Evolutionary conservation across 2,113 vertebrate genomes (phyloP).

Genomic region (Varanus salvator): DNA sequence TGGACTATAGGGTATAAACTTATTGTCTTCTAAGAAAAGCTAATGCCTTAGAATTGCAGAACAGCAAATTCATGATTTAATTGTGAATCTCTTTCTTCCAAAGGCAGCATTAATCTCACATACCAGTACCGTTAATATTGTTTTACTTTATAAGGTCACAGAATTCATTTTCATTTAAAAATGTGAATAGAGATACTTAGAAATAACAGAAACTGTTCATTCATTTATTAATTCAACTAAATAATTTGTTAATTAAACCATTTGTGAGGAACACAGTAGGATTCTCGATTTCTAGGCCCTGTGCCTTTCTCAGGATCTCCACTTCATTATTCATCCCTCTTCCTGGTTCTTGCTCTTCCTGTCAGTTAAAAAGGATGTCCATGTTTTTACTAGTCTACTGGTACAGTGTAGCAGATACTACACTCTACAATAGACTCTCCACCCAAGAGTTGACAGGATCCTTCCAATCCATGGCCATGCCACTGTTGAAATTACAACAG

Average conservation of each 20-base stretch:
- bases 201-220: not conserved
- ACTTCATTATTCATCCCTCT: not conserved
- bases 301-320: not conserved
- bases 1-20: constrained; percentile 55
- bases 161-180: constrained; percentile 24
- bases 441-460: too few relatives aligned
- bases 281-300: not conserved
- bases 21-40: constrained; percentile 64
- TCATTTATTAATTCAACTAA: not conserved
- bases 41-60: constrained; percentile 52
- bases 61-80: constrained; percentile 63
- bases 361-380: not conserved
- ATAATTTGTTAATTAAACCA: not conserved
- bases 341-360: not conserved
- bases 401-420: not conserved
- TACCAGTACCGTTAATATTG: constrained; percentile 23
- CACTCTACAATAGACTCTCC: not conserved
- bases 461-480: too few relatives aligned
- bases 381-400: not conserved
- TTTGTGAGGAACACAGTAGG: not conserved
- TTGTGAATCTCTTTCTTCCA: constrained; percentile 67
- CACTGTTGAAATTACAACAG: not conserved
- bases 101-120: constrained; percentile 63
- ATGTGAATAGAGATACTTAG: constrained; percentile 26
- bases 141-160: constrained; percentile 11